These are phyloP conservation scores for Pelvicachromis taeniatus DNA, from an alignment of 2,113 vertebrate species.

Conservation along the genomic window DNA sequence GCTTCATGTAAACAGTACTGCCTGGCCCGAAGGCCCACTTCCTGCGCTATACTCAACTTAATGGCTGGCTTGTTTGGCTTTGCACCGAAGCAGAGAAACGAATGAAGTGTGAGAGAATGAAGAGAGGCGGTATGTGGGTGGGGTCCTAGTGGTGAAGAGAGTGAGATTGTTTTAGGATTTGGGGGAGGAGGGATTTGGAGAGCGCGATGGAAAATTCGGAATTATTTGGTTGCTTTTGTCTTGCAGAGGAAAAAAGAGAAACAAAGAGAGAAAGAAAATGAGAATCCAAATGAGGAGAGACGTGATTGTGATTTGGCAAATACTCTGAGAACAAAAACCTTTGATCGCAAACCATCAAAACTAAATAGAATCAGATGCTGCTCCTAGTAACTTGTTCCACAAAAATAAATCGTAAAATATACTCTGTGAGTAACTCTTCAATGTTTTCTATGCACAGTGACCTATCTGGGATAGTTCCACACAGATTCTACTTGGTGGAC, in stretches of 20 bases:
- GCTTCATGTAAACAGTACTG: slow-evolving; percentile 71
- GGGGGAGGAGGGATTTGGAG: slow-evolving; percentile 48
- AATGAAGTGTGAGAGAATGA: slow-evolving; percentile 31
- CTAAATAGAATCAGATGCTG: slow-evolving; percentile 55
- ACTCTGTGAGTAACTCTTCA: not conserved
- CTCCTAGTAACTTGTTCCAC: not conserved
- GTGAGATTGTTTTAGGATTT: slow-evolving; percentile 43
- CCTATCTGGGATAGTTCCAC: not conserved
- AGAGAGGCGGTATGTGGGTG: slow-evolving; percentile 43
- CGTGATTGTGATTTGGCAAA: slow-evolving; percentile 38
- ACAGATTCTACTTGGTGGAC: not conserved
- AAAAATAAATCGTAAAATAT: not conserved
- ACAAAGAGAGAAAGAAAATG: not conserved
- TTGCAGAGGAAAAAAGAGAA: slow-evolving; percentile 17
- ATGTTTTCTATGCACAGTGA: not conserved
- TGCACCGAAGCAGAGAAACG: slow-evolving; percentile 56
- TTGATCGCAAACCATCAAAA: slow-evolving; percentile 6
- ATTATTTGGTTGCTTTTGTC: slow-evolving; percentile 56
- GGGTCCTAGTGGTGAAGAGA: slow-evolving; percentile 16
- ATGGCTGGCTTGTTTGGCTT: slow-evolving; percentile 74
- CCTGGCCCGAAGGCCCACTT: slow-evolving; percentile 70
- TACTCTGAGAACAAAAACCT: slow-evolving; percentile 12
- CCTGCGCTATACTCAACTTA: slow-evolving; percentile 74
- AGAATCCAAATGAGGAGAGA: slow-evolving; percentile 21
- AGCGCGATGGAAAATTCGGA: slow-evolving; percentile 55